Evolutionary conservation across 2,888 invertebrate species (phyloP), one percentile per base, ranked within the genome.

Genomic region (Chaetoderma sp.): DNA sequence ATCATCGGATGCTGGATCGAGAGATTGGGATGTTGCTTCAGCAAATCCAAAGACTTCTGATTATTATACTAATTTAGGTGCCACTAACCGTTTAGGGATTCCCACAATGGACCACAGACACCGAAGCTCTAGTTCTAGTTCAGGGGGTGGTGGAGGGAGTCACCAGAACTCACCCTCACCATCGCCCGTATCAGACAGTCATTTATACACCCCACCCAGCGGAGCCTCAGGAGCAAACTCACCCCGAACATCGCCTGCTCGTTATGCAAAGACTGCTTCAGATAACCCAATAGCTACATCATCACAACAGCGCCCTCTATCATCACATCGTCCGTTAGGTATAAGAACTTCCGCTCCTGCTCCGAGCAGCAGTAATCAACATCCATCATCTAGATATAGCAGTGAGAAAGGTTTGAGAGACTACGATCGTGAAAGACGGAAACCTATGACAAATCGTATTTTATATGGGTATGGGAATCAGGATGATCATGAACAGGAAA

Each of bases 381-480:
- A n/a, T n/a, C n/a, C n/a, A n/a, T n/a, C n/a, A n/a, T n/a, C n/a
- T n/a, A n/a, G n/a, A n/a, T n/a, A n/a, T n/a, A n/a, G n/a, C n/a
- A n/a, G n/a, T n/a, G n/a, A n/a, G n/a, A n/a, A n/a, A n/a, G n/a
- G n/a, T n/a, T n/a, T n/a, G n/a, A n/a, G n/a, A 21, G 49, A 49
- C 49, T 49, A 8, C 6, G 52, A 52, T 10, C 32, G 75, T 56
- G 80, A 82, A 63, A 68, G 80, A 32, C 82, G 83, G 82, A 74
- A 77, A 56, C 80, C 80, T 42, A 83, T 83, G 83, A 81, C 81
- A 45, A 65, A 71, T n/a, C n/a, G n/a, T n/a, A n/a, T n/a, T 55
- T 68, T 82, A 59, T 76, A 82, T 4, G 70, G 77, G 27, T 76
- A 80, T 45, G 76, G 73, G 54, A 65, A 71, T 8, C 71, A 70